Percentiles rank a stretch among this genome's conserved stretches.
Conservation (phyloP, 2,797 vertebrate species). For the Hoplostethus mediterraneus region DNA sequence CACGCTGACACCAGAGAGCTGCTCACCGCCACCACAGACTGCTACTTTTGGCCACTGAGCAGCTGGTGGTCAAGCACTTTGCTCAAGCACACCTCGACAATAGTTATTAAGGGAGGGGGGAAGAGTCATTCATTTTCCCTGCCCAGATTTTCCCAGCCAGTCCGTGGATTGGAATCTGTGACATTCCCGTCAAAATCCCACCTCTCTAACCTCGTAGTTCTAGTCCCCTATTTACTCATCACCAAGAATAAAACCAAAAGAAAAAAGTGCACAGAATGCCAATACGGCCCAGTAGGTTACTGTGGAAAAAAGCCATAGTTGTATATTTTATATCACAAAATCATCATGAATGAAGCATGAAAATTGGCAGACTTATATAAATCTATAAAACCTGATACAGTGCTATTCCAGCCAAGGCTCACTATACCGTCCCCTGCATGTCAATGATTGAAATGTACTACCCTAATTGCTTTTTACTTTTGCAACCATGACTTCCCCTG, state of each 20-base stretch:
- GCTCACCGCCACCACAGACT: not conserved
- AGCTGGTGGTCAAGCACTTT: conserved; percentile 31
- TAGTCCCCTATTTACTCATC: conserved; percentile 1
- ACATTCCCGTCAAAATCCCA: too few relatives aligned
- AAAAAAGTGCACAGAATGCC: conserved; percentile 13
- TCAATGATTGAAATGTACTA: conserved; percentile 45
- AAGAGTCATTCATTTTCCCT: too few relatives aligned
- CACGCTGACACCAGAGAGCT: conserved; percentile 6
- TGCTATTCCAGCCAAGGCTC: conserved; percentile 28
- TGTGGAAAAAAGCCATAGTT: conserved; percentile 8
- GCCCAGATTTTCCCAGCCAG: too few relatives aligned
- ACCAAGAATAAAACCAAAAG: conserved; percentile 18
- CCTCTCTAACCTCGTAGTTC: too few relatives aligned
- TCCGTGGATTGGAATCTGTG: too few relatives aligned
- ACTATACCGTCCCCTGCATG: conserved; percentile 17
- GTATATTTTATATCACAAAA: conserved; percentile 18
- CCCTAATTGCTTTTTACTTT: conserved; percentile 50
- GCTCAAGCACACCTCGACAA: conserved; percentile 6
- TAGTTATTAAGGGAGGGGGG: not conserved
- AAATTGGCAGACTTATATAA: conserved; percentile 22
- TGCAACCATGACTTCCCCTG: conserved; percentile 36
- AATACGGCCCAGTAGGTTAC: not conserved
- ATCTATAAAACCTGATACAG: conserved; percentile 60
- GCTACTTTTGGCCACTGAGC: not conserved
- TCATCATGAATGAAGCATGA: conserved; percentile 13